These are phyloP conservation scores for Mola mola DNA, from an alignment of 2,113 vertebrate species.

Conservation along the genomic window DNA sequence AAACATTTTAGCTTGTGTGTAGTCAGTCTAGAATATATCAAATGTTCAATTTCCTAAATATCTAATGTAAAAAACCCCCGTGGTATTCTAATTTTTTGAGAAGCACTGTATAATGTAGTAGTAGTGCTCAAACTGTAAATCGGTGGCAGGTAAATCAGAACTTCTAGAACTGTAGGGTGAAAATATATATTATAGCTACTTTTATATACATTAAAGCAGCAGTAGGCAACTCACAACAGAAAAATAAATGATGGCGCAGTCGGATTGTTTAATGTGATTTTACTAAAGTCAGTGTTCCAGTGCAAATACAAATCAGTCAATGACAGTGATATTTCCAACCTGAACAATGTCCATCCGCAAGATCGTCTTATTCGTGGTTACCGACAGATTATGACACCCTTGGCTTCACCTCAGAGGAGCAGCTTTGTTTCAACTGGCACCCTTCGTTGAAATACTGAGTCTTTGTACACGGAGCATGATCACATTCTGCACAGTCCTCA, in stretches of 20 bases:
- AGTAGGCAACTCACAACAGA: background rate
- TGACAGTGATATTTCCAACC: constrained; percentile 45
- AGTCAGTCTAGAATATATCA: too few relatives aligned
- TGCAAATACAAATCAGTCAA: constrained; percentile 84
- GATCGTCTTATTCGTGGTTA: constrained; percentile 78
- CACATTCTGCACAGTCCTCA: constrained; percentile 51
- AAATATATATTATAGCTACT: background rate
- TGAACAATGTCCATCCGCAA: constrained; percentile 68
- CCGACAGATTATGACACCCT: constrained; percentile 33
- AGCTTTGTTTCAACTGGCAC: constrained; percentile 71
- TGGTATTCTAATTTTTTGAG: too few relatives aligned
- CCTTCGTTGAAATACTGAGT: constrained; percentile 68
- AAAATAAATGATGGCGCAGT: background rate
- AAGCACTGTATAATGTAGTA: too few relatives aligned
- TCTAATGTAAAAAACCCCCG: too few relatives aligned
- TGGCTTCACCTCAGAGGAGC: constrained; percentile 7
- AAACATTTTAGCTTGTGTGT: too few relatives aligned
- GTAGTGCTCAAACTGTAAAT: too few relatives aligned
- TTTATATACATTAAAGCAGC: background rate
- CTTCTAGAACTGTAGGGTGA: too few relatives aligned
- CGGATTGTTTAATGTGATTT: constrained; percentile 73
- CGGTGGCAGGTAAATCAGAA: too few relatives aligned
- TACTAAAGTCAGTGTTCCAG: constrained; percentile 93
- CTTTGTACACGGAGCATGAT: constrained; percentile 36
- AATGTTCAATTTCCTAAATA: too few relatives aligned